Base-by-base conservation (phyloP, 2,888 invertebrate genomes). In the Abscondita cerata region DNA sequence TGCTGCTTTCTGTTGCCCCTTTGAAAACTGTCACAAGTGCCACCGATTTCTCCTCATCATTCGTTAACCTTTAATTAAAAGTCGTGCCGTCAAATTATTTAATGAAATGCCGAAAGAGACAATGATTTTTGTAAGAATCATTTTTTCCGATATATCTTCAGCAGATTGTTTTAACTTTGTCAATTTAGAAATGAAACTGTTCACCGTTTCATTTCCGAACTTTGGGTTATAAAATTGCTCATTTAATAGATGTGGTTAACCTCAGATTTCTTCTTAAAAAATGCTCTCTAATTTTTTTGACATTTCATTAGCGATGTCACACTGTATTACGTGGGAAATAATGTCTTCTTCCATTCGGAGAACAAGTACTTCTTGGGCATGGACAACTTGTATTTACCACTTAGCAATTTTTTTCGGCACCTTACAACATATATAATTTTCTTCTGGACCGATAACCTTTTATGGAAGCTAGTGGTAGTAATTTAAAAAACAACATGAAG, bases 291-390 rank as follows among this genome's bases (percentile, higher is more conserved):
- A 13, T 18, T 41, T 25, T 2, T 25, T 25, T 25, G 25, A 25
- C 25, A 25, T 25, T 25, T 25, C 25, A 25, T 25, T 2, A 25
- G 6, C 25, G 25, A 6, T 25, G 6, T 25, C 25, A 25, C 25
- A 25, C 25, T 25, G 25, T 6, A 25, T 25, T 25, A 25, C 25
- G 6, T 4, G 2, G 25, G 25, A 25, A 25, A 25, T 25, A 25
- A 25, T 25, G 25, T 25, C 6, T 25, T 25, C 25, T 25, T 25
- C 25, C 25, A 25, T 25, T 25, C 25, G 6, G 11, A 36, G 36
- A 36, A 36, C 36, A 36, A 36, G 36, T 36, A 36, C 36, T 36
- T 36, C 36, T 36, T 36, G 36, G 36, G 36, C 36, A 9, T 11
- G n/a, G 36, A 11, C 13, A 41, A 13, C 9, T 15, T 12, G 5